Evolutionary conservation across 2,888 invertebrate genomes (phyloP).

Genomic region (Leucania comma): DNA sequence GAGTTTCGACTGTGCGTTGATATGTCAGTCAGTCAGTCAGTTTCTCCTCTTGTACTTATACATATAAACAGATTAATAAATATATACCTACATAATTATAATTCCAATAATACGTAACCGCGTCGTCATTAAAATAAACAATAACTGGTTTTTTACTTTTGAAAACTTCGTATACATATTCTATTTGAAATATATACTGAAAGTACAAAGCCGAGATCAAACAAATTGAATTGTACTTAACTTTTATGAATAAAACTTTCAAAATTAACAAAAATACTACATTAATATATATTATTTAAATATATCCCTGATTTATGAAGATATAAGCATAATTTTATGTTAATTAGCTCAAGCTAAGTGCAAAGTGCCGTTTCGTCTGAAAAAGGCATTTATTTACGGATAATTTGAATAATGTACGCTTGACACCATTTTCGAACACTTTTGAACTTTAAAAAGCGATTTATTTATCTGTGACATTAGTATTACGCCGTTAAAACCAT

Average conservation of each 20-base stretch:
- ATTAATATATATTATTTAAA: neutral
- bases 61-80: too few relatives aligned
- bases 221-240: neutral
- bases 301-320: slow-evolving; percentile 39
- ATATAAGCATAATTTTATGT: slow-evolving; percentile 45
- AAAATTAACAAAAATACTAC: slow-evolving; percentile 13
- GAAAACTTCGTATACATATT: neutral
- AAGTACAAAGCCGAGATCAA: neutral
- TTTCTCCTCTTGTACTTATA: too few relatives aligned
- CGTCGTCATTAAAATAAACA: neutral
- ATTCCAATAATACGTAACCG: neutral
- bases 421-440: slow-evolving; percentile 50
- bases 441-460: slow-evolving; percentile 28
- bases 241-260: slow-evolving; percentile 4
- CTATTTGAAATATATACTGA: neutral
- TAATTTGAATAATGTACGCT: slow-evolving; percentile 60
- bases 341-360: slow-evolving; percentile 56
- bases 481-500: slow-evolving; percentile 28
- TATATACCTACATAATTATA: neutral
- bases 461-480: slow-evolving; percentile 53
- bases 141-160: neutral
- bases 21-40: too few relatives aligned
- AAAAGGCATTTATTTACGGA: slow-evolving; percentile 52
- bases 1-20: too few relatives aligned
- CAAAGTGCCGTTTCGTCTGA: slow-evolving; percentile 56